These are phyloP conservation scores for Neosalanx taihuensis DNA, from an alignment of 2,797 vertebrate genomes.

Conservation along the genomic window DNA sequence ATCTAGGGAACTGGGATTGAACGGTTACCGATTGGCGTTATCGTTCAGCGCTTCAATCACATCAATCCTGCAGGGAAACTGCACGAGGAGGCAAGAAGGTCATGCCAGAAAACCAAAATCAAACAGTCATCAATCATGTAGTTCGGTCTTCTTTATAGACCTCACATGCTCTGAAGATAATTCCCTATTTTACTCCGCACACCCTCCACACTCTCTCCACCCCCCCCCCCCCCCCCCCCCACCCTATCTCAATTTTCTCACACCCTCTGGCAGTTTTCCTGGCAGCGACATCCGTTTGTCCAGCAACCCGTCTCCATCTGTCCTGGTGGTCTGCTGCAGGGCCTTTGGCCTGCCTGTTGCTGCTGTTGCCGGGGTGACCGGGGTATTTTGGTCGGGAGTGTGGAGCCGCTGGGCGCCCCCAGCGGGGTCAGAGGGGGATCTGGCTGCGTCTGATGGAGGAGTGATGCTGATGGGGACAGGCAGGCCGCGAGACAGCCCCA, in stretches of 20 bases:
- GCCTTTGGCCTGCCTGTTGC: slow-evolving; percentile 29
- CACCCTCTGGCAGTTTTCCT: slow-evolving; percentile 32
- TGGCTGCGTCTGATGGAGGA: slow-evolving; percentile 40
- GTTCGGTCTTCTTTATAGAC: not conserved
- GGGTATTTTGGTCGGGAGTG: slow-evolving; percentile 44
- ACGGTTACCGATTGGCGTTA: not conserved
- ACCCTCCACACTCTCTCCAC: not conserved
- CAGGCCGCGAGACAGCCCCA: slow-evolving; percentile 27
- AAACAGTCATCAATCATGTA: not conserved
- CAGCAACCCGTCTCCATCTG: slow-evolving; percentile 9
- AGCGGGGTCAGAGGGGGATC: slow-evolving; percentile 32
- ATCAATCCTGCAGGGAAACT: not conserved
- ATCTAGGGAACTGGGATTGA: not conserved
- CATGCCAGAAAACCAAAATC: not conserved
- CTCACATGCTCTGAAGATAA: too few species aligned
- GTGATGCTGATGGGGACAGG: slow-evolving; percentile 31
- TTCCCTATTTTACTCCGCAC: not conserved
- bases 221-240: not conserved
- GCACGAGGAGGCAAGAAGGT: not conserved
- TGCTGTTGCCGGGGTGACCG: slow-evolving; percentile 29
- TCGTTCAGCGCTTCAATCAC: not conserved
- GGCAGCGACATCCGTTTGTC: slow-evolving; percentile 31
- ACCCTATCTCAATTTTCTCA: slow-evolving; percentile 13
- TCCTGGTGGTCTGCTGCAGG: not conserved
- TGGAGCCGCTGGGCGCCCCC: slow-evolving; percentile 12